A percentile compares a stretch with the other conserved stretches of the same genome.
These are phyloP conservation scores for Gyps fulvus DNA, from an alignment of 2,113 vertebrate genomes.

Conservation along the genomic window DNA sequence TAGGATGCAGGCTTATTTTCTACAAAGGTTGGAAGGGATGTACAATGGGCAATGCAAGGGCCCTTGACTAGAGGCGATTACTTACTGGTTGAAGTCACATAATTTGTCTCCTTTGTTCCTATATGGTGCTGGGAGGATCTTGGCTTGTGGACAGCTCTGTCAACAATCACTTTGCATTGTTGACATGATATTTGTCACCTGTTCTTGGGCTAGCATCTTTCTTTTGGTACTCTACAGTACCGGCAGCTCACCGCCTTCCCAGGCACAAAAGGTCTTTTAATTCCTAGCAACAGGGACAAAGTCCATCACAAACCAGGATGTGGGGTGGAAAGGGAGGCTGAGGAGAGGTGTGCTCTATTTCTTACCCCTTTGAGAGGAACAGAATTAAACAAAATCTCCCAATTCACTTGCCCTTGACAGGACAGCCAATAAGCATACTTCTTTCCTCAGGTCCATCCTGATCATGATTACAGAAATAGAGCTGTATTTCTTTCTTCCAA, in stretches of 20 bases:
- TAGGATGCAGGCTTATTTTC: not conserved
- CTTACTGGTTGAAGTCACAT: not conserved
- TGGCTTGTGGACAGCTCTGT: not conserved
- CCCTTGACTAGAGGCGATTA: not conserved
- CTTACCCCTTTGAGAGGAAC: not conserved
- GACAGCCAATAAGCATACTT: not conserved
- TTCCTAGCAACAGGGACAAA: not conserved
- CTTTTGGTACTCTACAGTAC: not conserved
- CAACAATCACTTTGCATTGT: not conserved
- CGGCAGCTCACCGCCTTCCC: not conserved
- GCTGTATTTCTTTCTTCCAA: not conserved
- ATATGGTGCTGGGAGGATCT: not conserved
- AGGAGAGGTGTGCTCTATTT: not conserved
- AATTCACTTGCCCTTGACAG: not conserved
- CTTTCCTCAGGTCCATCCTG: not conserved
- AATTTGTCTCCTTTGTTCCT: not conserved
- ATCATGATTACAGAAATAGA: not conserved
- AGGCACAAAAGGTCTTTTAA: not conserved
- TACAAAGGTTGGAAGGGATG: not conserved
- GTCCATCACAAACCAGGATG: not conserved
- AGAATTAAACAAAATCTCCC: not conserved
- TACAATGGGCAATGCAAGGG: not conserved
- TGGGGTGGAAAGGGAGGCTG: not conserved
- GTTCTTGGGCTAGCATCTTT: not conserved
- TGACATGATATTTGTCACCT: not conserved